Base-by-base conservation (phyloP, 2,797 vertebrate genomes). In the Typhlichthys eigenmanni region DNA sequence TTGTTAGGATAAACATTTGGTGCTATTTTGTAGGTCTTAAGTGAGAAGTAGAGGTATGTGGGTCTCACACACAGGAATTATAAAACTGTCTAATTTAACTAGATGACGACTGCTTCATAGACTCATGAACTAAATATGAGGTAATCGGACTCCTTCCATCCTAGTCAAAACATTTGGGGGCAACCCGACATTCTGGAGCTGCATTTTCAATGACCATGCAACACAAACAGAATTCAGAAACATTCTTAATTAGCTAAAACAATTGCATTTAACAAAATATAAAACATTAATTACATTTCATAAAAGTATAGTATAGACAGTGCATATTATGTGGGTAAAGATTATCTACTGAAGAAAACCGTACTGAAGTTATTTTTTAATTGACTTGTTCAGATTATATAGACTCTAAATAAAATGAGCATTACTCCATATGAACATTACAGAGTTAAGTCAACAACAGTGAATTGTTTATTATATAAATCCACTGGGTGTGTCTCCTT, bases 1-100 rank as follows among this genome's bases (percentile, higher is more conserved):
- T 29, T 29, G 24, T 29, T 29, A 29, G 24, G n/a, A 69, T 59
- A 71, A 71, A 82, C 70, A 60, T 85, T 87, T 76, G 62, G 74
- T 78, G 78, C 62, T 68, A 62, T 78, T 81, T 66, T 70, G 60
- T 45, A 60, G 68, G 72, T 62, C 77, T 79, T 70, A 55, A 79
- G 69, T 56, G 67, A 69, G 77, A 71, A 55, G 59, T 47, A 55
- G 69, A 82, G 76, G 75, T 84, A 78, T 76, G 75, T 69, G 79
- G 62, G 72, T 66, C 79, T 75, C 71, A 74, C 77, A 84, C 77
- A 88, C 76, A 75, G 71, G 34, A 43, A 56, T 77, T 71, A 79
- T 90, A 87, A 89, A 92, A 78, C 81, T 90, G 88, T 90, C 88
- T 14, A 58, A 76, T 88, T 87, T 88, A 88, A 88, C 61, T 24